Base-by-base conservation (phyloP, 2,888 invertebrate genomes). In the Patella depressa region DNA sequence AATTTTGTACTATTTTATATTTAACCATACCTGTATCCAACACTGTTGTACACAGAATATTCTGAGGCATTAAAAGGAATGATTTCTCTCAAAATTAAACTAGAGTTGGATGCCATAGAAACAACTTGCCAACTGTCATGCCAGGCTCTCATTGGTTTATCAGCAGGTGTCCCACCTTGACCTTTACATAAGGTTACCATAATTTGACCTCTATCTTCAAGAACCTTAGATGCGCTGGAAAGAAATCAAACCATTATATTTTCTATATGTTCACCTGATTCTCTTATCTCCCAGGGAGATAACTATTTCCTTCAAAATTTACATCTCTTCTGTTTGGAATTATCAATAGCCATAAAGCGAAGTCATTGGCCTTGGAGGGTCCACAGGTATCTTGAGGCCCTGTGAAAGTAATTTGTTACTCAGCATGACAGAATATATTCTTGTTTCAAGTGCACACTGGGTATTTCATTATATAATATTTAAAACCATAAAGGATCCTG, bases 101-200 rank as follows among this genome's bases (percentile, higher is more conserved):
- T 88, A 69, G 93, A 92, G 83, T 93, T 90, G 11, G 93, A 92
- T 75, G 93, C 93, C 93, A 93, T 93, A 87, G 93, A 93, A 79
- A 92, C 92, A n/a, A 90, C 87, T 89, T 94, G 93, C 94, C 94
- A 94, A 19, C 93, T 92, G 89, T 94, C 93, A 81, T 92, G 92
- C 92, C 93, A 93, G 14, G 89, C 89, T 84, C 93, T 91, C 81
- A 85, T 83, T 82, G 89, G 88, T 75, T 83, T 72, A 81, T 93
- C 93, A 53, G 89, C 88, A 73, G 91, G 88, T 15, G 93, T 93
- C 7, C 93, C 94, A 78, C 93, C 94, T 89, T 94, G 94, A 72
- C 94, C 94, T 85, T 92, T 91, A 83, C 93, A 93, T 57, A 94
- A 86, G 54, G 93, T 92, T 80, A 93, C 91, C 77, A 93, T 84